Base-by-base conservation (phyloP, 2,797 vertebrate species). In the Falco biarmicus region DNA sequence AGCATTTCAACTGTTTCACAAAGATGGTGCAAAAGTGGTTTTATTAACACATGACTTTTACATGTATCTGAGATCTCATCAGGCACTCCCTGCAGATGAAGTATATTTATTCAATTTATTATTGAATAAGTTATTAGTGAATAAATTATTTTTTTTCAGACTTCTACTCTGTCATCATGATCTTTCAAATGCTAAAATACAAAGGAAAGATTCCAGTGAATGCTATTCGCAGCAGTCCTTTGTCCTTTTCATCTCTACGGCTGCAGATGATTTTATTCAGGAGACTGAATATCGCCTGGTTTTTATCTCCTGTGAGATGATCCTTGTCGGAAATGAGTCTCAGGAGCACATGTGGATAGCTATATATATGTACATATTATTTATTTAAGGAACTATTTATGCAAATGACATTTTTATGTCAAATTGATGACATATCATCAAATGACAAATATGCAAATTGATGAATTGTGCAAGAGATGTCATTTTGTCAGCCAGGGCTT, bases 261-360 rank as follows among this genome's bases (percentile, higher is more conserved):
- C 94, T 93, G 70, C 96, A 96, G 70, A 90, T 94, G 83, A 95
- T 97, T 97, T 90, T 94, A 66, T 94, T 95, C 93, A 94, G 91
- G 70, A 87, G 85, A 60, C 80, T 89, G 89, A 95, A 88, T 76
- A 50, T 96, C 0, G 93, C 91, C 96, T 97, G 96, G 9, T 89
- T 96, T 96, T 95, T 95, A 97, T 96, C 96, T 96, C 85, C 94
- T 96, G 85, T 90, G 96, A 84, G 91, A 96, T 95, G 95, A 95
- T 96, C 95, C 83, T 73, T 56, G 60, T 96, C 74, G 77, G 95
- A 97, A 96, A 96, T 93, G 88, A 95, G 91, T 39, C 91, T 95
- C 90, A 31, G 87, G 88, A 94, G 90, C 91, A 91, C 80, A 95
- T 94, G 83, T 95, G 95, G 63, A 89, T 66, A 66, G 93, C 85